These are phyloP conservation scores for Xylota sylvarum DNA, from an alignment of 2,888 invertebrate genomes.

Conservation along the genomic window DNA sequence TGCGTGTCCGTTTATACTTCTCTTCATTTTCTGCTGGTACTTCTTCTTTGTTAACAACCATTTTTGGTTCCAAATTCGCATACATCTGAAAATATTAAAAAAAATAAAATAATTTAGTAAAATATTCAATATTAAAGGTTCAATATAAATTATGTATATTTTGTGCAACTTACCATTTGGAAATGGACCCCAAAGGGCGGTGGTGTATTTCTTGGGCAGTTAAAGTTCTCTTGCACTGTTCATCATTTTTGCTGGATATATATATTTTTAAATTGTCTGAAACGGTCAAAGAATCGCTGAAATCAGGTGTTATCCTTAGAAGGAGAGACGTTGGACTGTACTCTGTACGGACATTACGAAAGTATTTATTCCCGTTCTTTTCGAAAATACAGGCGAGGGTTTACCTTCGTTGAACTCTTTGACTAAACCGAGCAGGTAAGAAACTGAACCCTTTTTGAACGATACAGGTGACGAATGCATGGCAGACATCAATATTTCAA, in stretches of 20 bases:
- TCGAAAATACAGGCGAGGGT: slow-evolving; percentile 6
- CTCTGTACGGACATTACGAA: slow-evolving; percentile 45
- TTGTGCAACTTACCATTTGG: slow-evolving; percentile 67
- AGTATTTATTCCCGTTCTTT: slow-evolving; percentile 71
- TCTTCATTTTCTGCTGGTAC: slow-evolving; percentile 43
- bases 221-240: slow-evolving; percentile 32
- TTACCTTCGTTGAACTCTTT: slow-evolving; percentile 2
- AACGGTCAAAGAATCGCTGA: slow-evolving; percentile 13
- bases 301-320: slow-evolving; percentile 67
- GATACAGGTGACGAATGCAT: slow-evolving; percentile 13
- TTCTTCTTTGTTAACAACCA: slow-evolving; percentile 12
- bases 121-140: slow-evolving; percentile 4
- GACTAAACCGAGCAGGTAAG: neutral
- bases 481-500: neutral
- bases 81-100: slow-evolving; percentile 60
- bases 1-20: slow-evolving; percentile 92
- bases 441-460: neutral
- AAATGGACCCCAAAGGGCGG: slow-evolving; percentile 61
- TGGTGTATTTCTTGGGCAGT: slow-evolving; percentile 43
- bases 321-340: slow-evolving; percentile 53
- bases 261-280: neutral
- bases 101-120: slow-evolving; percentile 36
- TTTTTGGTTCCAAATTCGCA: slow-evolving; percentile 33
- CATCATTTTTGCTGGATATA: slow-evolving; percentile 52
- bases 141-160: neutral